These are phyloP conservation scores for Sardinella longiceps DNA, from an alignment of 2,797 vertebrate genomes.

Conservation along the genomic window DNA sequence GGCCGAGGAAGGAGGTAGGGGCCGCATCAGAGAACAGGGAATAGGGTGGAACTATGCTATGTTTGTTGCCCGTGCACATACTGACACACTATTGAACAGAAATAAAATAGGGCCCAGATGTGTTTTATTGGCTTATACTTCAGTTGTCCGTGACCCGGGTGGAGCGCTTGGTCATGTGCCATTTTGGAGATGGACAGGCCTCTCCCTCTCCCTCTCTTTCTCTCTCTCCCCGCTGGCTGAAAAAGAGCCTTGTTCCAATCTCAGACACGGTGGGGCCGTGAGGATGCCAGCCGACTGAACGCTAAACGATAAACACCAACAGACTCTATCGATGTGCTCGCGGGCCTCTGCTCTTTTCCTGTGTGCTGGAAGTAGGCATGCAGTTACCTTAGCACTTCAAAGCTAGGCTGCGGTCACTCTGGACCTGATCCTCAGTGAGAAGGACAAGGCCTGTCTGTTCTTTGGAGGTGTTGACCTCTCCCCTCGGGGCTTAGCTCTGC, in stretches of 20 bases:
- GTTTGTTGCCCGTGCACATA: conserved; percentile 76
- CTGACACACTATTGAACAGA: conserved; percentile 72
- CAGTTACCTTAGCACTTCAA: conserved; percentile 48
- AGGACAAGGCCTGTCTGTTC: conserved; percentile 65
- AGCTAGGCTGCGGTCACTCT: conserved; percentile 27
- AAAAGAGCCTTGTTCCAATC: conserved; percentile 67
- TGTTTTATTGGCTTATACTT: conserved; percentile 71
- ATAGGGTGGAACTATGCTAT: conserved; percentile 72
- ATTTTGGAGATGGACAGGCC: conserved; percentile 60
- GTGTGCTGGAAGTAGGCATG: conserved; percentile 59
- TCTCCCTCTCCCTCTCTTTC: conserved; percentile 41
- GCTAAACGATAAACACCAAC: conserved; percentile 68
- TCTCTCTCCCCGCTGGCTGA: neutral
- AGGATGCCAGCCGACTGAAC: conserved; percentile 62
- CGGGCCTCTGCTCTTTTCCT: conserved; percentile 44
- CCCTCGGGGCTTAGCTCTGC: conserved; percentile 61
- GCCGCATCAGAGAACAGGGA: conserved; percentile 62
- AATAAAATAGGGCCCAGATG: conserved; percentile 80
- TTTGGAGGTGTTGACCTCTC: conserved; percentile 62
- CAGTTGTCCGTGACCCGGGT: conserved; percentile 64
- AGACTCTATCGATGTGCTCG: conserved; percentile 55
- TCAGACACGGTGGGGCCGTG: conserved; percentile 59
- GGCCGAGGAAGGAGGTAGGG: neutral
- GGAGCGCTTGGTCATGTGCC: conserved; percentile 62
- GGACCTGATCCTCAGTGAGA: conserved; percentile 61